Base-by-base conservation (phyloP, 2,113 vertebrate species). In the Pungitius pungitius region DNA sequence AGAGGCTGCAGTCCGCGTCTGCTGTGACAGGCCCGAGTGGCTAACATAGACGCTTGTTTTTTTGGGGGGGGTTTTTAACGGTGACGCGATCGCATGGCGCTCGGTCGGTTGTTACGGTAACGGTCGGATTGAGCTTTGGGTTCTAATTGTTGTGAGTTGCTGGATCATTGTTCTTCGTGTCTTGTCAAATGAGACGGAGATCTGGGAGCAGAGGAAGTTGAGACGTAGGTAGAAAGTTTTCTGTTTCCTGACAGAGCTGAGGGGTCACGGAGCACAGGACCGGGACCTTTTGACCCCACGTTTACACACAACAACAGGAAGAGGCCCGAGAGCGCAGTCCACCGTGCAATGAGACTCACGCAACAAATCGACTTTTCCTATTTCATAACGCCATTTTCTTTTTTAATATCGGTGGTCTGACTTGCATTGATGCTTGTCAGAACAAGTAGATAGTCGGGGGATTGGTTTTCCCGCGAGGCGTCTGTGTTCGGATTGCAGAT, bases 11-110 rank as follows among this genome's bases (percentile, higher is more conserved):
- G 76, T 81, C 49, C 56, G 77, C 51, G 65, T 80, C 26, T 62
- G 40, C 65, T 77, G 65, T 81, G 68, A 84, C 81, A 86, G 60
- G 52, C 30, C 30, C 30, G 55, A 82, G 64, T 77, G 73, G 83
- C 87, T 77, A 79, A 81, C 78, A 66, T 75, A 78, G 68, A 76
- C 26, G 57, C 63, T 83, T 82, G 61, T 72, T 45, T 59, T 68
- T 75, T 37, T 57, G 59, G 73, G 67, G 71, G 27, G n/a, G n/a
- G n/a, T n/a, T n/a, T 69, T 82, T 64, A 55, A 22, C 49, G 47
- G 13, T 54, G 62, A 78, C 83, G 43, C 71, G 64, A 78, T 87
- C 70, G 69, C 55, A 68, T 65, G 35, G 58, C n/a, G 15, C 51
- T 69, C 18, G 1, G n/a, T n/a, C 39, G 58, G 52, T 43, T 26